phyloP scores from a whole-genome alignment of 1,140 invertebrate species.

The Leptopilina clavipes region DNA sequence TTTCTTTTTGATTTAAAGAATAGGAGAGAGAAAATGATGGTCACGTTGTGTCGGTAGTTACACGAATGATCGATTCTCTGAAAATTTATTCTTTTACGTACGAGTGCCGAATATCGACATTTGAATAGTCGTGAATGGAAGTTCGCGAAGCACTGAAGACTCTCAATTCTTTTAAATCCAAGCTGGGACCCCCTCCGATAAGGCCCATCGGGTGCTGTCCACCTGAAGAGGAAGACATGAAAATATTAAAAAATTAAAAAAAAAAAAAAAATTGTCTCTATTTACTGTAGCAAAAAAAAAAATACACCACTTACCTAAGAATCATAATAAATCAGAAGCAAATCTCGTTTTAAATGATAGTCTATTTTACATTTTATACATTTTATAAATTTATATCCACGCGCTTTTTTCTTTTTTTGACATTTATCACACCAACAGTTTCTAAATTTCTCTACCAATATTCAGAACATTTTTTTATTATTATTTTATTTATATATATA shows the following conservation, averaged over 20 bases:
- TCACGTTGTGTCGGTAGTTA: slow-evolving; percentile 36
- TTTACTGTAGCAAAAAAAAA: slow-evolving; percentile 40
- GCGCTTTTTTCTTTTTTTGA: no score
- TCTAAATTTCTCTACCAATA: no score
- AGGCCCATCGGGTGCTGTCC: slow-evolving; percentile 44
- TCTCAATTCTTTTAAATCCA: slow-evolving; percentile 38
- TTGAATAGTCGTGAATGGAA: slow-evolving; percentile 45
- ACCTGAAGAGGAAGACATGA: slow-evolving; percentile 44
- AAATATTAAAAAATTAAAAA: no score
- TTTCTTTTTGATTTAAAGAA: slow-evolving; percentile 49
- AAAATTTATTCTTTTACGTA: slow-evolving; percentile 2
- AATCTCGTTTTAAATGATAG: no score
- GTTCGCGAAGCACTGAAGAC: slow-evolving; percentile 49
- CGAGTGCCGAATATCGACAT: slow-evolving; percentile 39
- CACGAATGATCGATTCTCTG: slow-evolving; percentile 15
- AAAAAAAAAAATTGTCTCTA: no score
- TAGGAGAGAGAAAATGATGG: slow-evolving; percentile 46
- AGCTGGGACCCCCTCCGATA: slow-evolving; percentile 51
- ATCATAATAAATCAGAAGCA: no score
- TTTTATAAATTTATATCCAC: no score
- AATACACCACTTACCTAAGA: no score
- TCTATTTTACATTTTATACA: no score
- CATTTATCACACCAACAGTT: no score
- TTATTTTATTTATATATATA: no score
- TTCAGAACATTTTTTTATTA: no score